A percentile compares a stretch with the other conserved stretches of the same genome.
Conservation (phyloP, 2,113 vertebrate genomes). For the Anser cygnoides region DNA sequence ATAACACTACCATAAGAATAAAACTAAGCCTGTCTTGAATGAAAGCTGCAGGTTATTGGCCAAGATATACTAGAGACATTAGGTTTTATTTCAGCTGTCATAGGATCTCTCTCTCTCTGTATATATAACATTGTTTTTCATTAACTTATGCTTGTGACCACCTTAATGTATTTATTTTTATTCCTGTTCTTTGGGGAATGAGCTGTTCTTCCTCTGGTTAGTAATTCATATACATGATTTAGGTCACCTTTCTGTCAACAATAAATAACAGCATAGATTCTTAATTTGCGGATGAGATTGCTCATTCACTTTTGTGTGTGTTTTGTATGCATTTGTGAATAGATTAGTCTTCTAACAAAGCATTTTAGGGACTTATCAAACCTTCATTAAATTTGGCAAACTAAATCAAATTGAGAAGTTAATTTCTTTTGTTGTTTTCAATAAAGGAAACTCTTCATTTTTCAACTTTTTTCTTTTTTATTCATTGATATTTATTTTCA, state of each 20-base stretch:
- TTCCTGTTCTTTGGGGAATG: not conserved
- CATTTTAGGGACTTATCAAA: not conserved
- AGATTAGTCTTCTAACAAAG: not conserved
- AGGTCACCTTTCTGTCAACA: not conserved
- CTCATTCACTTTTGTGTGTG: not conserved
- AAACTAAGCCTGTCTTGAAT: not conserved
- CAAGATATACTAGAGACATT: not conserved
- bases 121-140: not conserved
- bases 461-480: not conserved
- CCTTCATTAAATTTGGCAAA: not conserved
- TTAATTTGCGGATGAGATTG: not conserved
- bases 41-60: not conserved
- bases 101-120: too few relatives aligned
- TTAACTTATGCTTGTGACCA: not conserved
- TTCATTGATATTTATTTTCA: not conserved
- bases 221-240: not conserved
- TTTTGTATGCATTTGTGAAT: not conserved
- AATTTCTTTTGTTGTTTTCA: not conserved
- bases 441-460: not conserved
- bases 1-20: not conserved
- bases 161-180: not conserved
- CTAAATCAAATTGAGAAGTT: not conserved
- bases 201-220: not conserved
- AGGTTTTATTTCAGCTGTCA: not conserved
- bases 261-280: not conserved